Evolutionary conservation across 2,888 invertebrate genomes (phyloP).

Genomic region (Glaucopsyche alexis): DNA sequence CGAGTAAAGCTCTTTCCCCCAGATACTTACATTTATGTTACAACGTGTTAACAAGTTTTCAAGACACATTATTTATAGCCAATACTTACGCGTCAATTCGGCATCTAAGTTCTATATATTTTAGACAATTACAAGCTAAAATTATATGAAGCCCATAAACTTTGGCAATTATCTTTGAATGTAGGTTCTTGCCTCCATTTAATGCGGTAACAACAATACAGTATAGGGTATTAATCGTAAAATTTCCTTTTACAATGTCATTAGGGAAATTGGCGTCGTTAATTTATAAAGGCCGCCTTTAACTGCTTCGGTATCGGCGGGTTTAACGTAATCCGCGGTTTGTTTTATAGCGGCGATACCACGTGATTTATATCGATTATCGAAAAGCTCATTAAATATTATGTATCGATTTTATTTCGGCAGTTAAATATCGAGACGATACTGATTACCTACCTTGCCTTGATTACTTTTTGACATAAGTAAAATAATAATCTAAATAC

Average conservation of each 20-base stretch:
- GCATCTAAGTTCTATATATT: not conserved
- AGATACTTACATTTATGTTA: no score
- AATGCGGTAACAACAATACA: constrained; percentile 33
- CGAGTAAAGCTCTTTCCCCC: no score
- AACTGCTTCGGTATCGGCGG: constrained; percentile 70
- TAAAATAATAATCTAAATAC: no score
- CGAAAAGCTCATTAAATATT: constrained; percentile 57
- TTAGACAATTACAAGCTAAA: not conserved
- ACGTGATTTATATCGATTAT: constrained; percentile 62
- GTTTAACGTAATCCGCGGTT: constrained; percentile 75
- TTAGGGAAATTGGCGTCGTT: constrained; percentile 77
- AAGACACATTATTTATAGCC: not conserved
- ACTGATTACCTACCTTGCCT: not conserved
- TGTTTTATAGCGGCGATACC: constrained; percentile 72
- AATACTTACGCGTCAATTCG: not conserved
- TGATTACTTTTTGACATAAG: no score
- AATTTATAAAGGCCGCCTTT: constrained; percentile 71
- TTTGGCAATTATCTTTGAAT: constrained; percentile 28
- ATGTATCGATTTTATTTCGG: constrained; percentile 54
- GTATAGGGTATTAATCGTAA: constrained; percentile 63
- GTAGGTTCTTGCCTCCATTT: constrained; percentile 30
- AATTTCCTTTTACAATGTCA: constrained; percentile 77
- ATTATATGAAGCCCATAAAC: not conserved
- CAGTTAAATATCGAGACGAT: constrained; percentile 45
- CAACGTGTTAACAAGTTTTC: no score